Base-by-base conservation (phyloP, 2,797 vertebrate species). In the Falco naumanni region DNA sequence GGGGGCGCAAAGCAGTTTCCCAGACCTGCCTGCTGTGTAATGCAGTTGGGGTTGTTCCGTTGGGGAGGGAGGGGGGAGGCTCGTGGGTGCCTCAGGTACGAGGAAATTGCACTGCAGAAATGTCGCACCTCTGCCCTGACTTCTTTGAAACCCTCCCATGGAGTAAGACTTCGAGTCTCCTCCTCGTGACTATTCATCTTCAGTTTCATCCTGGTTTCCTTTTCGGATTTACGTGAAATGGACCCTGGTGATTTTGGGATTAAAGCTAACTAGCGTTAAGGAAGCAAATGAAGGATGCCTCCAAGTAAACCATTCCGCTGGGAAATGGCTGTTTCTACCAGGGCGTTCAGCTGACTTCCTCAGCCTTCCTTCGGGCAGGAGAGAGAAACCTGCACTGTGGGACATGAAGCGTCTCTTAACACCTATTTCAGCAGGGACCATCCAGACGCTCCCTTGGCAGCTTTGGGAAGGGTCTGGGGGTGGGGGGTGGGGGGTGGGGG, bases 201-300 rank as follows among this genome's bases (percentile, higher is more conserved):
- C 0, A 1, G 48, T 95, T 96, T 97, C 95, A 90, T 77, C n/a
- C 33, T 74, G 31, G 24, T 84, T 95, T 94, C 81, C 72, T 84
- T 89, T 84, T 60, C 0, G 8, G 85, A 94, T 94, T 96, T 94
- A 78, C 83, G 84, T 94, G 95, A 88, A 94, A 93, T 78, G 64
- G 80, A 75, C n/a, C 56, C 75, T 59, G 41, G 29, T 82, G 81
- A 78, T 89, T 84, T 84, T 1, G 43, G 79, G 76, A 93, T 93
- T 95, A 97, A 95, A 87, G 77, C 37, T 88, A 63, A 69, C 29
- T 80, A 83, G 57, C n/a, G 64, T 83, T 89, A 89, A 60, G 77
- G 74, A 91, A 77, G 66, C 77, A 96, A 96, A 97, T 63, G 92
- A 89, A 74, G 53, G 70, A 57, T 84, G 57, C 12, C n/a, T 86